phyloP scores from a whole-genome alignment of 2,113 vertebrate species.

The Epinephelus cyanopodus region DNA sequence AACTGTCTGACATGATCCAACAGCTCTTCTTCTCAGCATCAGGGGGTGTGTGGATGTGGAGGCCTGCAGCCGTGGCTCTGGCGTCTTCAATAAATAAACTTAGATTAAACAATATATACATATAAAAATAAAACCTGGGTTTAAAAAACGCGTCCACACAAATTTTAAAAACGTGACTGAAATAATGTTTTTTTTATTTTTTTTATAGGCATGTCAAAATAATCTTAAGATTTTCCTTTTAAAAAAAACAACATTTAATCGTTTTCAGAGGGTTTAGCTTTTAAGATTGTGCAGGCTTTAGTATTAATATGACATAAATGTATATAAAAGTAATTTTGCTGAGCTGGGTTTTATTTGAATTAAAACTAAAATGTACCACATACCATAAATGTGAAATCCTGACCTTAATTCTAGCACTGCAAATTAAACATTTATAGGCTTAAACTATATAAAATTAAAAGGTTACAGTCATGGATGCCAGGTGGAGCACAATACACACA shows the following conservation, averaged over 20 bases:
- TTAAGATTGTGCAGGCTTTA: not conserved
- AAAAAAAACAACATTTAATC: not conserved
- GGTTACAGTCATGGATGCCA: not conserved
- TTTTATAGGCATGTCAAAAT: not conserved
- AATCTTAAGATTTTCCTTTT: not conserved
- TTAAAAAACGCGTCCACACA: not conserved
- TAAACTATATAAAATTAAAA: not conserved
- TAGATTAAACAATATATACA: not conserved
- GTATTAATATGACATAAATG: not conserved
- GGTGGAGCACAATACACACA: not conserved
- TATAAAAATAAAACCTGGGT: not conserved
- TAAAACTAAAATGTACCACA: not conserved
- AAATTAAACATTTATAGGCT: not conserved
- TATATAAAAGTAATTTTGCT: not conserved
- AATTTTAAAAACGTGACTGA: not conserved
- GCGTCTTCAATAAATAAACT: not conserved
- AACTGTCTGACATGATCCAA: conserved; percentile 75
- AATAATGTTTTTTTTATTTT: not conserved
- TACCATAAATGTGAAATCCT: not conserved
- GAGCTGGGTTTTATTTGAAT: not conserved
- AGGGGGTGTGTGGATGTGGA: not conserved
- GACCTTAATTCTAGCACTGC: not conserved
- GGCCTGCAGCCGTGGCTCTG: not conserved
- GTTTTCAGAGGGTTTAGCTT: not conserved
- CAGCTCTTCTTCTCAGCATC: conserved; percentile 29